Conservation (phyloP, 2,888 invertebrate genomes). For the Zeuzera pyrina region DNA sequence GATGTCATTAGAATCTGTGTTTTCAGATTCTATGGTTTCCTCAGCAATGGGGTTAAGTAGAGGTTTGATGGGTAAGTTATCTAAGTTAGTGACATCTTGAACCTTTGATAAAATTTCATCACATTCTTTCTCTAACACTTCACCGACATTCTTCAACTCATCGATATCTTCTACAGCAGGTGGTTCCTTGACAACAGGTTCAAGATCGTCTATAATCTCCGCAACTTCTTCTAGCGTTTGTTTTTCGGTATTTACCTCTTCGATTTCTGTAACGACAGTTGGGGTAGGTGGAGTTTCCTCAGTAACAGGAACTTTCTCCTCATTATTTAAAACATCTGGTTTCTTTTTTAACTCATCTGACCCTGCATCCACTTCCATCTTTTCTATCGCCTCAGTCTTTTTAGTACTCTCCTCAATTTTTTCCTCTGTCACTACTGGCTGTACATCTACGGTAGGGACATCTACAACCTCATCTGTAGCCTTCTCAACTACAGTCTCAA, state of each 20-base stretch:
- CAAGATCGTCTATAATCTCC: slow-evolving; percentile 42
- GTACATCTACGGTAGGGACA: slow-evolving; percentile 25
- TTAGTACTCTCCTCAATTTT: slow-evolving; percentile 33
- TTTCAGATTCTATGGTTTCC: slow-evolving; percentile 53
- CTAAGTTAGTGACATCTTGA: slow-evolving; percentile 56
- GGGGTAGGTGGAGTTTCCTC: slow-evolving; percentile 28
- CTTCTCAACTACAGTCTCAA: slow-evolving; percentile 31
- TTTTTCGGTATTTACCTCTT: slow-evolving; percentile 42
- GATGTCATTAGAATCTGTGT: slow-evolving; percentile 48
- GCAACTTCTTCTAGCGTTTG: slow-evolving; percentile 33
- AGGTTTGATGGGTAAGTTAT: slow-evolving; percentile 50
- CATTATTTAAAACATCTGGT: slow-evolving; percentile 8
- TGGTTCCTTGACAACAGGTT: slow-evolving; percentile 54
- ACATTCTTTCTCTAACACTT: slow-evolving; percentile 62
- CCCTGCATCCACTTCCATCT: slow-evolving; percentile 23
- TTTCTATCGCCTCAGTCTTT: slow-evolving; percentile 40
- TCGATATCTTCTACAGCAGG: slow-evolving; percentile 41
- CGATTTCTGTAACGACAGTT: slow-evolving; percentile 39
- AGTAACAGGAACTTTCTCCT: slow-evolving; percentile 18
- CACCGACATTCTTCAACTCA: slow-evolving; percentile 49
- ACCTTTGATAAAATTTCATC: slow-evolving; percentile 64
- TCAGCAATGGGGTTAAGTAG: slow-evolving; percentile 48
- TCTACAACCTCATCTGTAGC: slow-evolving; percentile 30
- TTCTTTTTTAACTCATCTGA: slow-evolving; percentile 20
- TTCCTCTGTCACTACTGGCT: slow-evolving; percentile 32